A percentile compares a stretch with the other conserved stretches of the same genome.
phyloP scores from a whole-genome alignment of 2,888 invertebrate species.

The Eurois occulta region DNA sequence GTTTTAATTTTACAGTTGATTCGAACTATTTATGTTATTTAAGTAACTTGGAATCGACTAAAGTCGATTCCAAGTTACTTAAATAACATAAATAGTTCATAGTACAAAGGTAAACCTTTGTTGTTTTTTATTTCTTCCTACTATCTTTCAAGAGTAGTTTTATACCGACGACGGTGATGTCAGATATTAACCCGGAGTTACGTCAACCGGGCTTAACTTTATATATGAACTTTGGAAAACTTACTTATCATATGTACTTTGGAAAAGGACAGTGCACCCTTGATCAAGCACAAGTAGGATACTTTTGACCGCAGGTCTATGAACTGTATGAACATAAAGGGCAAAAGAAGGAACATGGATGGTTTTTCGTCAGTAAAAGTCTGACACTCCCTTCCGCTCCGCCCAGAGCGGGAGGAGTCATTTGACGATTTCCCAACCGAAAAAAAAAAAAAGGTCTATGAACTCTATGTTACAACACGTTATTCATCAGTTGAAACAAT shows the following conservation, averaged over 20 bases:
- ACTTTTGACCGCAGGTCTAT: neutral
- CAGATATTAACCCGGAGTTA: neutral
- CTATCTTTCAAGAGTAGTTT: neutral
- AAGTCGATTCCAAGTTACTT: too few species aligned
- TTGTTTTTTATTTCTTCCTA: neutral
- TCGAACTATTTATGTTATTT: neutral
- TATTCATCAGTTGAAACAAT: neutral
- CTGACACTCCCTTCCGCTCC: too few species aligned
- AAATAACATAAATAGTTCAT: too few species aligned
- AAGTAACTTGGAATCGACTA: neutral
- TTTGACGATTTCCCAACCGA: too few species aligned
- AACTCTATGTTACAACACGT: neutral
- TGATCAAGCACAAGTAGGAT: neutral
- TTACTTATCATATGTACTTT: too few species aligned
- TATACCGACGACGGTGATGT: neutral
- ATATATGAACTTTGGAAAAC: too few species aligned
- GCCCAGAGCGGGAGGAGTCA: too few species aligned
- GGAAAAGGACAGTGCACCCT: conserved; percentile 1
- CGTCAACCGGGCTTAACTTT: neutral
- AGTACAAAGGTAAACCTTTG: too few species aligned
- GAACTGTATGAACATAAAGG: neutral
- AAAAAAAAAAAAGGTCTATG: too few species aligned
- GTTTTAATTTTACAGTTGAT: conserved; percentile 6
- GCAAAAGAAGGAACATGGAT: too few species aligned
- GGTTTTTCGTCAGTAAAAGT: too few species aligned